phyloP scores from a whole-genome alignment of 2,113 vertebrate species.

The Chionodraco myersi region DNA sequence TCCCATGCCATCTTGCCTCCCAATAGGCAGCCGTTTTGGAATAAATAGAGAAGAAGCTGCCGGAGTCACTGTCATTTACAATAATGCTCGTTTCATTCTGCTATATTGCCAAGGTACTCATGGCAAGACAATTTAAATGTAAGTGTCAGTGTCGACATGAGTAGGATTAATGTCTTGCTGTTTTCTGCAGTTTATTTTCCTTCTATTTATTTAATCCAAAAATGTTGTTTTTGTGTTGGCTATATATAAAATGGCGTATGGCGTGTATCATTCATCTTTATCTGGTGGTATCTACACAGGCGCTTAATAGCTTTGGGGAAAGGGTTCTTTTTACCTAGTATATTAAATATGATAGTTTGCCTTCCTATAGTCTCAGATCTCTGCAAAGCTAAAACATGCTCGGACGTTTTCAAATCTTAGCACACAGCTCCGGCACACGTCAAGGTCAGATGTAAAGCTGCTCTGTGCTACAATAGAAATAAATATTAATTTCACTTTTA shows the following conservation, averaged over 20 bases:
- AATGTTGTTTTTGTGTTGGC: no score
- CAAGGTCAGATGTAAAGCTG: not conserved
- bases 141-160: not conserved
- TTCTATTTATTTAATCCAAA: not conserved
- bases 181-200: not conserved
- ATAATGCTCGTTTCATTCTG: conserved; percentile 22
- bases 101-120: not conserved
- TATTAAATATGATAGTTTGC: not conserved
- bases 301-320: no score
- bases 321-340: no score
- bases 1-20: conserved; percentile 63
- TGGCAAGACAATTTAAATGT: conserved; percentile 3
- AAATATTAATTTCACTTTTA: not conserved
- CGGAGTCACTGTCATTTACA: conserved; percentile 16
- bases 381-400: not conserved
- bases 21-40: conserved; percentile 56
- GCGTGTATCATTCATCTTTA: no score
- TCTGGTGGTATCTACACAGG: no score
- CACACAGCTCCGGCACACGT: not conserved
- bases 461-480: not conserved
- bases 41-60: conserved; percentile 40
- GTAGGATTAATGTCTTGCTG: not conserved
- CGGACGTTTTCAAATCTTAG: not conserved
- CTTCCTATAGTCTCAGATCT: not conserved
- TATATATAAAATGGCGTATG: no score